Evolutionary conservation across 53 echinoderm and acorn worm genomes (phyloP), one percentile per base, ranked within the genome.

Genomic region (Temnopleurus reevesii): DNA sequence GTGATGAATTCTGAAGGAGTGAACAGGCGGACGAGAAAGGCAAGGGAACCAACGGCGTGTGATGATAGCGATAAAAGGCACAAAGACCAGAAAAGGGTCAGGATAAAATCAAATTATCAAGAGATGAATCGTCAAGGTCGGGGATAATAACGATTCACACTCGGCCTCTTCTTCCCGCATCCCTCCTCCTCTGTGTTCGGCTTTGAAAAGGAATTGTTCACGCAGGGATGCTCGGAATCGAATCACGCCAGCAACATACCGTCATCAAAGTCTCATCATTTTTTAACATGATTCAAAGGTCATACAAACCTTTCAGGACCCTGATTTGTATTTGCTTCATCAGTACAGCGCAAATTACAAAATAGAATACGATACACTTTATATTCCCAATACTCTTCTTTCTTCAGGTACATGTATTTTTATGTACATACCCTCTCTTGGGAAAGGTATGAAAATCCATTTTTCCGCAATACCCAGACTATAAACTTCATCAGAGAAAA

Each of bases 71-170:
- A 8, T n/a, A 35, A n/a, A 71, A 41, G 65, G 71, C 71, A 71
- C 71, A 71, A 71, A 71, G 71, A 71, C 71, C 9, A 12, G 3
- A 21, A 71, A 15, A 80, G 51, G 80, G 51, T 49, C 51, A 51
- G 83, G 55, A 83, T 55, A 31, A 83, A 83, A 83, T 83, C 83
- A 55, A 83, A 83, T 83, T 83, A 83, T 0, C 34, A 56, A 31
- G 83, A 83, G 83, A 83, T 83, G 83, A 83, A 55, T 83, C 55
- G 55, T 47, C 49, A 83, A 83, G 83, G 83, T 83, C 83, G 23
- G 35, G 54, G 55, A 51, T 21, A 51, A 46, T 47, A 80, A 80
- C 47, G 80, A 80, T 80, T 80, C 80, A 80, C 80, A 80, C 71
- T 38, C n/a, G n/a, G n/a, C n/a, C n/a, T n/a, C 41, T 12, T 6